phyloP scores from a whole-genome alignment of 2,113 vertebrate genomes.

The Silurus asotus region DNA sequence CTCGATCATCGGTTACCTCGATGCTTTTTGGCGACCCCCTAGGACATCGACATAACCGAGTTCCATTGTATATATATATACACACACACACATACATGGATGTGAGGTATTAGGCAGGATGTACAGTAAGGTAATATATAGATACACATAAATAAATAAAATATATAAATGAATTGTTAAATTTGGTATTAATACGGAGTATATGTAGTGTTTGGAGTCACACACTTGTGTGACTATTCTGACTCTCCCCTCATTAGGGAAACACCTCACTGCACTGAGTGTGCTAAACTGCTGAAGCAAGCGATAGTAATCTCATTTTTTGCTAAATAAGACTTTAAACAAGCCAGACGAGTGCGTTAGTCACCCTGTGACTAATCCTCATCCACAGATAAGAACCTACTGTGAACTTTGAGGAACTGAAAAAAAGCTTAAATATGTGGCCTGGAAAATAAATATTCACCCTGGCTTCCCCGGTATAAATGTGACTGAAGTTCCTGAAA shows the following conservation, averaged over 20 bases:
- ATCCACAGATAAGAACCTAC: background rate
- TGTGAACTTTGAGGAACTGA: background rate
- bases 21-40: too few species aligned
- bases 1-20: too few species aligned
- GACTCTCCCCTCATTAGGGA: background rate
- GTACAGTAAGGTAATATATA: too few species aligned
- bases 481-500: background rate
- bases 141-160: too few species aligned
- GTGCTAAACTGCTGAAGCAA: background rate
- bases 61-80: too few species aligned
- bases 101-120: too few species aligned
- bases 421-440: background rate
- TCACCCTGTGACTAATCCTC: slow-evolving; percentile 3
- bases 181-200: too few species aligned
- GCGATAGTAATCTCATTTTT: background rate
- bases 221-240: background rate
- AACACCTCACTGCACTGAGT: background rate
- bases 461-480: background rate
- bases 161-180: background rate
- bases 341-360: background rate
- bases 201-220: background rate
- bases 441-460: background rate
- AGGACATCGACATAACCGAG: too few species aligned
- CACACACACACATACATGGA: too few species aligned
- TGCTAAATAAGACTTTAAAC: background rate